Evolutionary conservation across 2,113 vertebrate species (phyloP), one percentile per base, ranked within the genome.

Genomic region (Phylloscopus trochiloides): DNA sequence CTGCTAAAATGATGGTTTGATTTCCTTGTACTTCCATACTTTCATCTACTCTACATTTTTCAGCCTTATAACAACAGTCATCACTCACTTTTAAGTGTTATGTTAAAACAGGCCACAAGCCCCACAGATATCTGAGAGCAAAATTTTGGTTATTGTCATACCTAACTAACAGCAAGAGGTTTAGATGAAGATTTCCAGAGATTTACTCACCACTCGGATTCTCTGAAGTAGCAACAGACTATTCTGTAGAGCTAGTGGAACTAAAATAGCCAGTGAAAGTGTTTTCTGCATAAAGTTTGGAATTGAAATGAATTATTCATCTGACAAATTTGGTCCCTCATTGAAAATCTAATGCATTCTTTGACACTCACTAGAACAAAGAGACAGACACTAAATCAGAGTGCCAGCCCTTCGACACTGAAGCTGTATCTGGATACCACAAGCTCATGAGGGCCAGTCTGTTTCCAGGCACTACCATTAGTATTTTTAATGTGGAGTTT

Each of bases 261-360:
- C 52, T 48, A 70, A 91, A 94, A 94, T 31, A 90, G 62, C 19
- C 51, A 71, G 25, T 51, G 67, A 45, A 82, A 88, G 47, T 45
- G 36, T 45, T 83, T 83, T 58, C 72, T 86, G 59, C 55, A 59
- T 80, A 43, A 66, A 32, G 43, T 58, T 12, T 86, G 62, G 63
- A 86, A 66, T 13, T 12, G 6, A 85, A 90, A 72, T 94, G 55
- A 94, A 94, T 91, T 91, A 94, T 90, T 97, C 59, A 86, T 87
- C 32, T 77, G 55, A 73, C 21, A 86, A 86, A 96, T 88, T 68
- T 66, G 12, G 51, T 80, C 43, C 51, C 32, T 81, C 59, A 25
- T 43, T 74, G 51, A 88, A 96, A 95, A 91, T 81, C 81, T 86
- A 94, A 91, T 92, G 42, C 21, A 58, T 95, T 74, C 67, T 83